Conservation (phyloP, 2,113 vertebrate species). For the Callopanchax toddi region DNA sequence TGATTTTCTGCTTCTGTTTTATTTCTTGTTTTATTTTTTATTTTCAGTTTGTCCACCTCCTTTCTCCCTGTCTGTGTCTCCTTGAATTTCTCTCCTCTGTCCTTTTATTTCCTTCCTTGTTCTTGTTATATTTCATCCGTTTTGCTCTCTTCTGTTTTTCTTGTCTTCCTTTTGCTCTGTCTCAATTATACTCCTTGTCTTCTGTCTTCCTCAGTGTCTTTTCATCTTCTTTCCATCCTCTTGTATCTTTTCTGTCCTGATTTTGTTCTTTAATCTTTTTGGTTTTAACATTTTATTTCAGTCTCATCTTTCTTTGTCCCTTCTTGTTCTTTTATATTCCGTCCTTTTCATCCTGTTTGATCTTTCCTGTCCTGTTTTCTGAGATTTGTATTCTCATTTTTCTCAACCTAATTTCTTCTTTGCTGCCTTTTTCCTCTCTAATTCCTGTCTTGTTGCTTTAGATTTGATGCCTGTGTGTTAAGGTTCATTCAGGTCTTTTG, state of each 20-base stretch:
- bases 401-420: not conserved
- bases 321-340: not conserved
- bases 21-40: not conserved
- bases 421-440: not conserved
- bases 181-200: not conserved
- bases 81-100: not conserved
- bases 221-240: not conserved
- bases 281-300: not conserved
- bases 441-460: not conserved
- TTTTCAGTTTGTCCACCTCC: not conserved
- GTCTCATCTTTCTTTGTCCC: not conserved
- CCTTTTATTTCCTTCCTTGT: not conserved
- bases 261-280: slow-evolving; percentile 7
- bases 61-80: not conserved
- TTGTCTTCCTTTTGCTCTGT: not conserved
- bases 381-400: not conserved
- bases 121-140: not conserved
- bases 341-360: not conserved
- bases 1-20: not conserved
- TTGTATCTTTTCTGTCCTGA: not conserved
- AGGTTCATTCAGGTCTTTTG: not conserved
- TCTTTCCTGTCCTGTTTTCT: not conserved
- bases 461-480: not conserved
- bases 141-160: not conserved
- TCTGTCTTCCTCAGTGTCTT: not conserved